Base-by-base conservation (phyloP, 1,140 invertebrate genomes). In the Dendrolimus punctatus region DNA sequence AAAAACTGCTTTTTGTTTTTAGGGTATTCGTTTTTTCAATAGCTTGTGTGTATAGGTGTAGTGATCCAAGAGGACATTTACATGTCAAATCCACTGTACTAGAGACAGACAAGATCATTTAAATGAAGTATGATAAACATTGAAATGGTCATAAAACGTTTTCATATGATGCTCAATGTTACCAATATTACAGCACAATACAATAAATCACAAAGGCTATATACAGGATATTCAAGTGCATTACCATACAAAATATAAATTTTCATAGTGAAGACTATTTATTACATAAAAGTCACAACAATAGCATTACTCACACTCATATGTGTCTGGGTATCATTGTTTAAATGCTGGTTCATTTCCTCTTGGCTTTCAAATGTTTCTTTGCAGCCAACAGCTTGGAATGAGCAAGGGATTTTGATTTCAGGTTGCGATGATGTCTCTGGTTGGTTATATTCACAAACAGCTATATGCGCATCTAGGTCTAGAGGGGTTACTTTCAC, bases 401-500 rank as follows among this genome's bases (percentile, higher is more conserved):
- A 92, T 0, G 85, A 79, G 62, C 91, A 92, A 4, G 83, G 71
- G 40, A 88, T 78, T 59, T 76, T 76, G 55, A 87, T 78, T 55
- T 77, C 67, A 0, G 62, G 53, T 41, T 70, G 76, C 1, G 63
- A 55, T 0, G 80, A 80, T 5, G 68, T 62, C 39, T 80, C 68
- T 0, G 85, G 88, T 63, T 88, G 77, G 49, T 89, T 90, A 68
- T 83, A 90, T 51, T 87, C 74, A 62, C 91, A 92, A 0, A 75
- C 61, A 42, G 89, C 82, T 55, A 92, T 80, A 73, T 95, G 93
- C 2, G 82, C 66, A 61, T 94, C 92, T 54, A 94, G 79, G 71
- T 94, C 92, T 49, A 94, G 79, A 6, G 91, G 92, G 2, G 91
- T 91, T 44, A 93, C 85, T 62, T 91, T 87, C 23, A 90, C 80